phyloP scores from a whole-genome alignment of 2,113 vertebrate species.

The Paradoxurus hermaphroditus region DNA sequence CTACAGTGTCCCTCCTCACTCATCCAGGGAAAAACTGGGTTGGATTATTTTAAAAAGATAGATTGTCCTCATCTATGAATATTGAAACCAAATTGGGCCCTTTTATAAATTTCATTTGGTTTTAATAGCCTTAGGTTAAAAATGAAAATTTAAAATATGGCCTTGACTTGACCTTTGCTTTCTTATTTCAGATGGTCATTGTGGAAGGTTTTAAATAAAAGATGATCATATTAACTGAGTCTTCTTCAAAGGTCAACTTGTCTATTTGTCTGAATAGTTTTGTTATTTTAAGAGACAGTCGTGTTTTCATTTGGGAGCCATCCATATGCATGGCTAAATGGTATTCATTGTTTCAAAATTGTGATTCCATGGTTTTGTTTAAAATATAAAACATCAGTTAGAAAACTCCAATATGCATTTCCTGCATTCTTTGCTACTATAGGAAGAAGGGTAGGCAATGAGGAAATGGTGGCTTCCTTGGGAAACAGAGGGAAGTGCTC shows the following conservation, averaged over 20 bases:
- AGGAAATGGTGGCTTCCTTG: conserved; percentile 7
- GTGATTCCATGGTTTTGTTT: background rate
- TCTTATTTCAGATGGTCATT: conserved; percentile 52
- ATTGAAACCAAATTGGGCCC: conserved; percentile 32
- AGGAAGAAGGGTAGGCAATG: background rate
- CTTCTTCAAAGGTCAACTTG: conserved; percentile 65
- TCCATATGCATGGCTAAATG: background rate
- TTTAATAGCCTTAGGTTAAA: conserved; percentile 50
- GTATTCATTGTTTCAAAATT: conserved; percentile 7
- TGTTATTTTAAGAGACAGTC: conserved; percentile 34
- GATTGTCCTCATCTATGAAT: background rate
- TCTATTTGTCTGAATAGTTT: conserved; percentile 44
- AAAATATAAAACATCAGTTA: conserved; percentile 35
- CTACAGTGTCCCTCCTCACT: background rate
- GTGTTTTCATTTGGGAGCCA: background rate
- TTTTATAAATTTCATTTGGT: conserved; percentile 54
- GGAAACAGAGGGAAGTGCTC: background rate
- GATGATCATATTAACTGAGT: conserved; percentile 60
- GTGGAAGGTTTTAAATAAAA: conserved; percentile 62
- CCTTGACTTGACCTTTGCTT: conserved; percentile 59
- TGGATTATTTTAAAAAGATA: conserved; percentile 1
- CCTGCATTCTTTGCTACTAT: background rate
- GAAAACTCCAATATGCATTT: conserved; percentile 6
- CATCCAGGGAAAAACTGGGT: background rate
- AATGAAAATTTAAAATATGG: conserved; percentile 56